Evolutionary conservation across 2,797 vertebrate genomes (phyloP).

Genomic region (Sebastes hubbsi): DNA sequence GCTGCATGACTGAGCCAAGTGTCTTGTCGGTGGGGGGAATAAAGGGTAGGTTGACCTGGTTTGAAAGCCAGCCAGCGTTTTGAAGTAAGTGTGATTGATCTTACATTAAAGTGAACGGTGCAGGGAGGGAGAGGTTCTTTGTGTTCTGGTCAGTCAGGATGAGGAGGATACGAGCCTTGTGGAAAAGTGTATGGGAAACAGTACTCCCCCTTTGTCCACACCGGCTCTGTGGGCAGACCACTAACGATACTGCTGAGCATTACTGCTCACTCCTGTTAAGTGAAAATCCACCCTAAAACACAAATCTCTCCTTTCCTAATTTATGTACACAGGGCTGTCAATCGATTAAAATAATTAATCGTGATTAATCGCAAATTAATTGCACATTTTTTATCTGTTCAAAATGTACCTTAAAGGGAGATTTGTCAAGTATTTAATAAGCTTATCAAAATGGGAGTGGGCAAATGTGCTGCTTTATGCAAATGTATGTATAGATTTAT

Average conservation of each 20-base stretch:
- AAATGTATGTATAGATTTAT: too few relatives aligned
- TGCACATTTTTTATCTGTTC: too few relatives aligned
- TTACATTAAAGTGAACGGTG: constrained; percentile 16
- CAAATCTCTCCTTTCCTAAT: neutral
- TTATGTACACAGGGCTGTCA: too few relatives aligned
- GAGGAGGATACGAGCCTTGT: constrained; percentile 2
- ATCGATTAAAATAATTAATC: too few relatives aligned
- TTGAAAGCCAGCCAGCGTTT: constrained; percentile 18
- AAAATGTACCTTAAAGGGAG: too few relatives aligned
- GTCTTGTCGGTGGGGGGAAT: neutral
- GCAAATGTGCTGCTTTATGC: too few relatives aligned
- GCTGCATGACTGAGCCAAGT: neutral
- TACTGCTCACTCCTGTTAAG: constrained; percentile 14
- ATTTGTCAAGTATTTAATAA: too few relatives aligned
- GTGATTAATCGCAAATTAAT: too few relatives aligned
- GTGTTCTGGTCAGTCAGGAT: constrained; percentile 8
- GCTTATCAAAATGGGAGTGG: too few relatives aligned
- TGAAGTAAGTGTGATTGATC: constrained; percentile 32
- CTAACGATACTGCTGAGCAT: constrained; percentile 34
- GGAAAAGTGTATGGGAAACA: constrained; percentile 34
- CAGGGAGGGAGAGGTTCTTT: constrained; percentile 9
- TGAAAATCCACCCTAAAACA: constrained; percentile 40
- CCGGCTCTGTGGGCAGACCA: constrained; percentile 2
- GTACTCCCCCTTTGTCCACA: neutral
- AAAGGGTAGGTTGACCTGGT: constrained; percentile 6